Percentiles rank a stretch among this genome's conserved stretches.
These are phyloP conservation scores for Heliconius charithonia DNA, from an alignment of 2,888 invertebrate species.

Conservation along the genomic window DNA sequence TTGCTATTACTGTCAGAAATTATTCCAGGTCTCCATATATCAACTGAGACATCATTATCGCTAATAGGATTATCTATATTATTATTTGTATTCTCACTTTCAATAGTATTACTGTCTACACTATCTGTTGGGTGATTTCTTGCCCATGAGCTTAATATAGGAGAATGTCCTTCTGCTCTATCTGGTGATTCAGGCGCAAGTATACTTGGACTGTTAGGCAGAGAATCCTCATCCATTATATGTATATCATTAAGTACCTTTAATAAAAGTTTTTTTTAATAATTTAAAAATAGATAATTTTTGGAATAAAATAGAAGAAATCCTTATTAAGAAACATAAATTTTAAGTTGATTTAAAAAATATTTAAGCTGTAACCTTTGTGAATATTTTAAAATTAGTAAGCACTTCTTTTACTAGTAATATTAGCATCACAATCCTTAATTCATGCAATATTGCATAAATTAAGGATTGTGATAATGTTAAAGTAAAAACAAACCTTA, in stretches of 20 bases:
- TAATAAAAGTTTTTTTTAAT: background rate
- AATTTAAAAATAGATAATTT: background rate
- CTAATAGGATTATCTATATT: constrained; percentile 14
- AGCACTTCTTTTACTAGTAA: too few species aligned
- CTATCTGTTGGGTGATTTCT: background rate
- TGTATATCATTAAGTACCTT: constrained; percentile 18
- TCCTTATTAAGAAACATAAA: too few species aligned
- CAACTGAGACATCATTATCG: background rate
- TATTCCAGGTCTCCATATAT: constrained; percentile 11
- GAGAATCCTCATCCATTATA: constrained; percentile 44
- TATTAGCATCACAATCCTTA: too few species aligned
- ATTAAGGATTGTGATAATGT: background rate
- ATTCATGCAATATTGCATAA: background rate
- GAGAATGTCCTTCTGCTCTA: constrained; percentile 46
- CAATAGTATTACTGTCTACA: background rate
- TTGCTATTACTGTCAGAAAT: background rate
- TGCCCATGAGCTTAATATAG: constrained; percentile 4
- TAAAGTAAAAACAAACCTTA: background rate
- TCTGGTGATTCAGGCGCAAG: constrained; percentile 49
- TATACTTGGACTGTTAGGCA: constrained; percentile 50
- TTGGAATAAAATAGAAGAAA: too few species aligned
- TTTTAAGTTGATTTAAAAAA: too few species aligned
- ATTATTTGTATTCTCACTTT: background rate
- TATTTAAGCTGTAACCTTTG: too few species aligned
- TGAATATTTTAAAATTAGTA: too few species aligned